Evolutionary conservation across 2,113 vertebrate species (phyloP).

Genomic region (Grallaria varia): DNA sequence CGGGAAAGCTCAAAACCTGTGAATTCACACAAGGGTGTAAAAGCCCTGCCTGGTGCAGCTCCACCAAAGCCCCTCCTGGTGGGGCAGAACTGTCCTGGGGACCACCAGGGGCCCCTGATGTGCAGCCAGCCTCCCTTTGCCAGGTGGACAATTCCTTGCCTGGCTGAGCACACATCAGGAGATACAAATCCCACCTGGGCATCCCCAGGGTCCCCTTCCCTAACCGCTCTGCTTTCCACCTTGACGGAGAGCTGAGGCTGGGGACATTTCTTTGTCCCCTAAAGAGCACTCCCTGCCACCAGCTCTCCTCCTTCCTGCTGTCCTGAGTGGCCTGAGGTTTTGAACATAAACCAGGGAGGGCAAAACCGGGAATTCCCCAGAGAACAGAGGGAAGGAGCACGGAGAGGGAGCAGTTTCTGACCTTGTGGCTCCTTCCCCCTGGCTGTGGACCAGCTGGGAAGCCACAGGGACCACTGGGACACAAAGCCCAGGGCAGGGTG

Average conservation of each 20-base stretch:
- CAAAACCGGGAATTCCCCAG: constrained; percentile 10
- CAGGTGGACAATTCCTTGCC: neutral
- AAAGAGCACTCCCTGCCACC: neutral
- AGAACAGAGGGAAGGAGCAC: neutral
- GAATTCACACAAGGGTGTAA: neutral
- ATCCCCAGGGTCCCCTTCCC: neutral
- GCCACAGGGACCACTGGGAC: neutral
- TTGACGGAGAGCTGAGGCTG: neutral
- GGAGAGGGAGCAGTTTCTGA: neutral
- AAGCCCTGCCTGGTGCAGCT: neutral
- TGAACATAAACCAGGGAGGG: neutral
- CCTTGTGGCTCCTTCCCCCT: neutral
- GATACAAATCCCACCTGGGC: neutral
- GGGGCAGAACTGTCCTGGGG: neutral
- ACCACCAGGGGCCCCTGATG: neutral
- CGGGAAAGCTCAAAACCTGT: neutral
- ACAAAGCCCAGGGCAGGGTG: neutral
- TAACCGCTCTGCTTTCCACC: neutral
- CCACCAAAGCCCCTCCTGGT: neutral
- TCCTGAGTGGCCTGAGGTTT: neutral
- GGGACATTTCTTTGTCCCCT: neutral
- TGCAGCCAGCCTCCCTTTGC: neutral
- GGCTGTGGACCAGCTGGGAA: neutral
- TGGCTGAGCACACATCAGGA: rapidly evolving
- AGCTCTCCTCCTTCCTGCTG: neutral